Base-by-base conservation (phyloP, 35 echinoderm and acorn worm genomes). In the Antedon bifida region DNA sequence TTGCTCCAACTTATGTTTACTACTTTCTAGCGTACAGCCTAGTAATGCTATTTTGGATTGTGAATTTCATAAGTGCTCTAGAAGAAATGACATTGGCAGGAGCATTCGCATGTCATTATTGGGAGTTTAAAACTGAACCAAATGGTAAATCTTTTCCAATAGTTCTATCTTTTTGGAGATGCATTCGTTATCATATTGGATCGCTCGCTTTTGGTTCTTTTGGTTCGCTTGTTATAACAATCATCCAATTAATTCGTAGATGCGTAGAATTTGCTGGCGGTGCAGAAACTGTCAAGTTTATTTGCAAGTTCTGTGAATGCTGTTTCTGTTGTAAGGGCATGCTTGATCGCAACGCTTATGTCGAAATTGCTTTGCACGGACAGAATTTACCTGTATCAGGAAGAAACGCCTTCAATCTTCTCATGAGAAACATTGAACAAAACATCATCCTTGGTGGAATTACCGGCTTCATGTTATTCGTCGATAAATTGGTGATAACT, bases 281-380 rank as follows among this genome's bases (percentile, higher is more conserved):
- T 13, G 86, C 82, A 46, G 35, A 87, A 23, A 93, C 90, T 74
- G 33, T 87, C 23, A 87, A 88, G 33, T 99, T 99, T 79, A 83
- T 93, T 30, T 92, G 92, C 36, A 90, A 81, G 34, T 99, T 90
- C 38, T 92, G 90, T 33, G 79, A 93, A 55, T 99, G 95, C 39
- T 90, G 84, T 21, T 85, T 99, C 31, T 99, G 95, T 90, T 76
- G 92, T 32, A 91, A 99, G 39, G 93, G 93, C 32, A 90, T 99
- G 80, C 55, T 99, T 45, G 82, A 90, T 77, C 84, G 88, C 21
- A 99, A 99, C 83, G 95, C 95, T 0, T 99, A 99, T 78, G 93
- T 99, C 46, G 95, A 99, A 36, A 93, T 99, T 75, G 95, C 95
- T 46, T 85, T 99, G 31, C 93, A 99, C 45, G 95, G 95, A 17